A percentile compares a stretch with the other conserved stretches of the same genome.
Conservation (phyloP, 1,140 invertebrate species). For the Lysiphlebus fabarum region DNA sequence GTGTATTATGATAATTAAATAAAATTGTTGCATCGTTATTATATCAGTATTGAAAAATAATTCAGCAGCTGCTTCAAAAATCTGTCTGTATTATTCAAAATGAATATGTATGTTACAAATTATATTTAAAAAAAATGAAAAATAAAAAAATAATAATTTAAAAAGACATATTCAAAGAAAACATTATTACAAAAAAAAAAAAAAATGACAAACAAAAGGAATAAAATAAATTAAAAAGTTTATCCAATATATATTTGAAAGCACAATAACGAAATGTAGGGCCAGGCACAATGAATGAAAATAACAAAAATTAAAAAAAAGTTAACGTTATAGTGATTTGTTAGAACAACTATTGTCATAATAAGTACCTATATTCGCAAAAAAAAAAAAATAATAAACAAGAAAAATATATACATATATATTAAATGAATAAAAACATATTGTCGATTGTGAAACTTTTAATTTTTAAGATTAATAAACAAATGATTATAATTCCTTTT, state of each 20-base stretch:
- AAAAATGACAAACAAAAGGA: slow-evolving; percentile 20
- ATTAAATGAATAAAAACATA: slow-evolving; percentile 54
- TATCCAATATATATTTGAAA: slow-evolving; percentile 45
- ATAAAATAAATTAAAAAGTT: slow-evolving; percentile 39
- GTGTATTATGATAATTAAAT: too few relatives aligned
- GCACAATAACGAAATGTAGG: slow-evolving; percentile 56
- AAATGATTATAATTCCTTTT: too few relatives aligned
- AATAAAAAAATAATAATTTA: slow-evolving; percentile 11
- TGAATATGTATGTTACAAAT: too few relatives aligned
- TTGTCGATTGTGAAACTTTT: slow-evolving; percentile 50
- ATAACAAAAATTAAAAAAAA: slow-evolving; percentile 37
- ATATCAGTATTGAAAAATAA: too few relatives aligned
- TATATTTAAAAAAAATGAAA: neutral
- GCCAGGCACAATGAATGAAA: slow-evolving; percentile 53
- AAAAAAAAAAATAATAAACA: slow-evolving; percentile 15
- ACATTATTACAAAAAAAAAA: slow-evolving; percentile 32
- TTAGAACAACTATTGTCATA: slow-evolving; percentile 52
- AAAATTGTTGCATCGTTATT: too few relatives aligned
- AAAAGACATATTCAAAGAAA: slow-evolving; percentile 24
- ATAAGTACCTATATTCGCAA: slow-evolving; percentile 52
- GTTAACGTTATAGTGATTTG: slow-evolving; percentile 53
- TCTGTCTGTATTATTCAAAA: too few relatives aligned
- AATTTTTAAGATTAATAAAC: too few relatives aligned
- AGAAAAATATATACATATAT: too few relatives aligned
- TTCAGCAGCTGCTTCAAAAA: too few relatives aligned